Evolutionary conservation across 2,113 vertebrate genomes (phyloP), one percentile per base, ranked within the genome.

Genomic region (Vireo altiloquus): DNA sequence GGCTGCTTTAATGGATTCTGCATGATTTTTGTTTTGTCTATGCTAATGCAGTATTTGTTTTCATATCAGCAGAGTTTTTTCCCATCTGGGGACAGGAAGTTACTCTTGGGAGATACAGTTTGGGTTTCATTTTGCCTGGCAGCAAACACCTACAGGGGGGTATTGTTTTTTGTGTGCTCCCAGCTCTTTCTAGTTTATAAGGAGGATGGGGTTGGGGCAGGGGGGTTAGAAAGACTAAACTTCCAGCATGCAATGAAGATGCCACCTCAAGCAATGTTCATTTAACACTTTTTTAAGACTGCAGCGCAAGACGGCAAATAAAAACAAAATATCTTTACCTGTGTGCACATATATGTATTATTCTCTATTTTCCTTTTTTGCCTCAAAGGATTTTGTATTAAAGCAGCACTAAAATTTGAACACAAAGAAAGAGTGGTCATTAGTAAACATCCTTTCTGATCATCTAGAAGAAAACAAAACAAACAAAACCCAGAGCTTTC

Each of bases 401-500:
- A 96, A 87, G 16, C 28, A 94, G 77, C n/a, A 23, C 47, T 86
- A 82, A 89, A 82, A 47, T 72, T 94, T 83, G 87, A 94, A 79
- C 42, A 59, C 60, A 86, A 83, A 80, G 68, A 83, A 92, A 81
- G 88, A 94, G 44, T 61, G 93, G 94, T 97, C 96, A 90, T 94
- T 90, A 86, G 76, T 96, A 89, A 94, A 97, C 96, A 97, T 98
- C 98, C 98, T 98, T 98, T 98, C 97, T 79, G 95, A 97, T 98
- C 97, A 98, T 97, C 97, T 89, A 70, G 84, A 65, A 66, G 19
- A 30, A 54, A 82, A 82, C 7, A n/a, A 68, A 65, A n/a, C 6
- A 80, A 40, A 33, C 15, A 42, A 42, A 75, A 61, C 17, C 11
- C 60, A 82, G 95, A 97, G 95, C 97, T 97, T 98, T 98, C 96